These are phyloP conservation scores for Pempheris klunzingeri DNA, from an alignment of 2,797 vertebrate genomes.

Conservation along the genomic window DNA sequence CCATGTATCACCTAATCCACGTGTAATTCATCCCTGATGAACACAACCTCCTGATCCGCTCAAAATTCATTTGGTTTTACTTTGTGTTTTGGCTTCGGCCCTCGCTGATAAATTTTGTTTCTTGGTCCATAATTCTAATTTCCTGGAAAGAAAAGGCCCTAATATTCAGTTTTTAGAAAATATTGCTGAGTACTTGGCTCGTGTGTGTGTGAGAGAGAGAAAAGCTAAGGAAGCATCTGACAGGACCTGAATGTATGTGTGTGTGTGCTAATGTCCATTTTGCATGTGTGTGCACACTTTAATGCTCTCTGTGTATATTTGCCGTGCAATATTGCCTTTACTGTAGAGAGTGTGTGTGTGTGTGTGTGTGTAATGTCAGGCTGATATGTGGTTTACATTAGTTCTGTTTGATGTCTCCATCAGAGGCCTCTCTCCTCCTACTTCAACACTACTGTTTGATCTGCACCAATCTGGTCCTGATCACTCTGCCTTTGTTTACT, in stretches of 20 bases:
- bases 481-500: conserved; percentile 80
- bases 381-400: conserved; percentile 81
- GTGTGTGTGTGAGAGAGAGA: conserved; percentile 3
- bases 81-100: conserved; percentile 55
- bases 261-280: conserved; percentile 13
- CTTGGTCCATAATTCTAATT: conserved; percentile 53
- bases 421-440: conserved; percentile 76
- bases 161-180: conserved; percentile 51
- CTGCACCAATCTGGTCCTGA: conserved; percentile 82
- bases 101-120: conserved; percentile 48
- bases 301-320: conserved; percentile 18
- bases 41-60: conserved; percentile 52
- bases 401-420: conserved; percentile 84
- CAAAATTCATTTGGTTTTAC: conserved; percentile 51
- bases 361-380: conserved; percentile 52
- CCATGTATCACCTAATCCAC: conserved; percentile 48
- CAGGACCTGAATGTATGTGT: conserved; percentile 27
- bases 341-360: conserved; percentile 16
- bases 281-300: conserved; percentile 9
- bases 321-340: conserved; percentile 11
- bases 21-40: conserved; percentile 55
- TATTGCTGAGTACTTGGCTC: conserved; percentile 54
- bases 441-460: conserved; percentile 83
- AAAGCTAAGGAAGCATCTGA: conserved; percentile 39
- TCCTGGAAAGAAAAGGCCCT: conserved; percentile 48